Conservation (phyloP, 2,888 invertebrate species). For the Calameuta idolon region DNA sequence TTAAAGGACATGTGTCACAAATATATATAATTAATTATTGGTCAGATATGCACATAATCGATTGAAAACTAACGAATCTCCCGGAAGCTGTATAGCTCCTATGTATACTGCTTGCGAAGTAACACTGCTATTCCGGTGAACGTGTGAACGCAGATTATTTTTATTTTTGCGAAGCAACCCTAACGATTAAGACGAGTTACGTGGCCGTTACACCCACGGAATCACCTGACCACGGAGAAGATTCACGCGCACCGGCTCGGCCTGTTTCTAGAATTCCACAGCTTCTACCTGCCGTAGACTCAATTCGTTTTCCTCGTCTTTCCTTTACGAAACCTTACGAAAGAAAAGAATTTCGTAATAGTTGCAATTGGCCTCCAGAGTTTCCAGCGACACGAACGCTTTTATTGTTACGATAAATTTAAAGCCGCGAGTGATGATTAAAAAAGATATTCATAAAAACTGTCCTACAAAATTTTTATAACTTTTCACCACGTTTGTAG, state of each 20-base stretch:
- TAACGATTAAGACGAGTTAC: constrained; percentile 15
- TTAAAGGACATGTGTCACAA: not conserved
- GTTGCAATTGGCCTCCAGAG: not conserved
- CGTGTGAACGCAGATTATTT: not conserved
- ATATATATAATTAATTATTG: no score
- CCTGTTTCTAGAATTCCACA: constrained; percentile 4
- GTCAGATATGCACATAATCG: not conserved
- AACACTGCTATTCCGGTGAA: not conserved
- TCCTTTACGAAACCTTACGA: not conserved
- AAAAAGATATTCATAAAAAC: not conserved
- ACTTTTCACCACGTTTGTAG: not conserved
- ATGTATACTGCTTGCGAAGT: not conserved
- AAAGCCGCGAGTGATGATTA: not conserved
- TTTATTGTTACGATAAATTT: not conserved
- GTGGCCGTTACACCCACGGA: constrained; percentile 17
- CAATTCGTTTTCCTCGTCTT: not conserved
- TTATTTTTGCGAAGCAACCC: constrained; percentile 8
- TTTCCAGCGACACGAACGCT: not conserved
- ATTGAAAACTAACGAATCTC: not conserved
- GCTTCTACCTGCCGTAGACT: not conserved
- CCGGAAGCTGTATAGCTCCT: not conserved
- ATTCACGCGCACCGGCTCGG: not conserved
- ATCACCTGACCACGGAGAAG: constrained; percentile 6
- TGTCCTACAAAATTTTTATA: not conserved
- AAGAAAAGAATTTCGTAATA: not conserved